A percentile compares a stretch with the other conserved stretches of the same genome.
Conservation (phyloP, 2,113 vertebrate species). For the Poecile atricapillus region DNA sequence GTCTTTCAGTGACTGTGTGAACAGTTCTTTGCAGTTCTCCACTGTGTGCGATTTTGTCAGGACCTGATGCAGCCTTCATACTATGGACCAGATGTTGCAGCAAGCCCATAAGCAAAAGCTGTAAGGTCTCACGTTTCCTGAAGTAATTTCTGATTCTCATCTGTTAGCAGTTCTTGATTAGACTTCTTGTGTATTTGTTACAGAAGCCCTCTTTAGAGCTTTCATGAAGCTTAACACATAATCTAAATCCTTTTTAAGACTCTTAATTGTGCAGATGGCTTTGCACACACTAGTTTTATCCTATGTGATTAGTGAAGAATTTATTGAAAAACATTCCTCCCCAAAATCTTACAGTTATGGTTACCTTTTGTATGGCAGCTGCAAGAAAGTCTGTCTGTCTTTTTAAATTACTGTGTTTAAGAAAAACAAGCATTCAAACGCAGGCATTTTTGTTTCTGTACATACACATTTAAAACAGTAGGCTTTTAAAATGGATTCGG, state of each 20-base stretch:
- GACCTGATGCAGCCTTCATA: background rate
- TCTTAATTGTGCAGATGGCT: conserved; percentile 37
- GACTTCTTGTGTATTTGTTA: background rate
- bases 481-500: background rate
- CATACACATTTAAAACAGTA: background rate
- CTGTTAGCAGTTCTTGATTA: background rate
- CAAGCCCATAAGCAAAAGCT: background rate
- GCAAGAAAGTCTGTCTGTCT: background rate
- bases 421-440: background rate
- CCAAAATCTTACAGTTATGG: background rate
- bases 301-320: conserved; percentile 15
- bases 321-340: background rate
- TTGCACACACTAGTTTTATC: conserved; percentile 2
- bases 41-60: background rate
- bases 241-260: conserved; percentile 45
- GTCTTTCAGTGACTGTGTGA: background rate
- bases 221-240: conserved; percentile 2
- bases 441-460: background rate
- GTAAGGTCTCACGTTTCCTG: background rate
- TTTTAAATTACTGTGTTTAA: background rate
- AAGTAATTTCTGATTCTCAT: background rate
- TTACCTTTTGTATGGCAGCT: background rate
- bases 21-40: background rate
- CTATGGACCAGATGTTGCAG: background rate
- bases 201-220: background rate